These are phyloP conservation scores for Rhipidura dahli DNA, from an alignment of 2,113 vertebrate species.

Conservation along the genomic window DNA sequence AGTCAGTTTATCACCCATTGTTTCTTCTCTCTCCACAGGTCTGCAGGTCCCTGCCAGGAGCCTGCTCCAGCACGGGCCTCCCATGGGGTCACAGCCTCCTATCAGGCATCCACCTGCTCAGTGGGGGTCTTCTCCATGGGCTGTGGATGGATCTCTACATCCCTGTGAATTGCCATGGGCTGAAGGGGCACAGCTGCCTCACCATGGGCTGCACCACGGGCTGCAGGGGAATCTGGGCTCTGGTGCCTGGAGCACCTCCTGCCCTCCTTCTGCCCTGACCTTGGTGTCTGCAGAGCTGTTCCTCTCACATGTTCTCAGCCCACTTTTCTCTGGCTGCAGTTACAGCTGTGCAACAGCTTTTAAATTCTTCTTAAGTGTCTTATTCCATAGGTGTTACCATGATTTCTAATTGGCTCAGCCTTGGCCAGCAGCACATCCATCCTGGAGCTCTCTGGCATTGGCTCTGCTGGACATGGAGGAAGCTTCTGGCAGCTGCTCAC, in stretches of 20 bases:
- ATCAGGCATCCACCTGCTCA: background rate
- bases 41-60: background rate
- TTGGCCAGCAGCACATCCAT: background rate
- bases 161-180: background rate
- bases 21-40: background rate
- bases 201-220: background rate
- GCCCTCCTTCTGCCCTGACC: background rate
- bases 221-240: background rate
- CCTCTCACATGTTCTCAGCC: background rate
- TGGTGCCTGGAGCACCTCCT: background rate
- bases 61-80: background rate
- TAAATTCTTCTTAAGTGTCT: background rate
- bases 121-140: accelerated
- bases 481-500: background rate
- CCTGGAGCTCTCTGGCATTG: background rate
- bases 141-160: background rate
- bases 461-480: background rate
- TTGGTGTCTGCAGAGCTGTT: background rate
- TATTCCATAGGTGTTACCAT: background rate
- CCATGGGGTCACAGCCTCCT: background rate
- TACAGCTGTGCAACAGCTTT: too few relatives aligned
- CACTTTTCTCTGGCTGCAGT: accelerated
- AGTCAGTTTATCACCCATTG: accelerated
- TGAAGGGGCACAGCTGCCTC: background rate
- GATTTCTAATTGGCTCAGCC: background rate